Evolutionary conservation across 2,113 vertebrate species (phyloP).

Genomic region (Carassius carassius): DNA sequence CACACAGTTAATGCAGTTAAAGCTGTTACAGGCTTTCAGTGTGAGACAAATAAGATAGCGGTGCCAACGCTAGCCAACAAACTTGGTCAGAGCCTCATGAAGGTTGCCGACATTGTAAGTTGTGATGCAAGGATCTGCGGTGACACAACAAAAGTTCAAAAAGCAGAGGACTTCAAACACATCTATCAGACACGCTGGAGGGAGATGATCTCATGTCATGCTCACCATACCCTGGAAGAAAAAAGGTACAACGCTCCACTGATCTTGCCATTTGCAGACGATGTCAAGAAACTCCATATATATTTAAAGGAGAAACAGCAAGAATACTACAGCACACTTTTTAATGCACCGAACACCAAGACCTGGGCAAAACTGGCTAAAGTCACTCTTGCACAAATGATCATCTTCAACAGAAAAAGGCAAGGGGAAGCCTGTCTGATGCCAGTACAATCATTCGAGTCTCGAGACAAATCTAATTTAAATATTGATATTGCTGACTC

Average conservation of each 20-base stretch:
- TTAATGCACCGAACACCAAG: neutral
- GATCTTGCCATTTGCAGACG: neutral
- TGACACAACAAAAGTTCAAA: neutral
- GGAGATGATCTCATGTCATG: neutral
- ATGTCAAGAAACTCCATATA: slow-evolving; percentile 1
- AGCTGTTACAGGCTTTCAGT: neutral
- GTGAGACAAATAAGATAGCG: neutral
- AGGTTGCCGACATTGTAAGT: neutral
- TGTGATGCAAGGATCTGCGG: neutral
- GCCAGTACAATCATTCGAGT: neutral
- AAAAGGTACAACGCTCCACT: neutral
- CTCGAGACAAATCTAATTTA: neutral
- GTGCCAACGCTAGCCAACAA: neutral
- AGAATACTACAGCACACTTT: neutral
- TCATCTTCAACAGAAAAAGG: neutral
- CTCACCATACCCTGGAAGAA: neutral
- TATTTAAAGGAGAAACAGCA: neutral
- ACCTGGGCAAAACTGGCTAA: neutral
- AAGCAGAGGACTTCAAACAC: neutral
- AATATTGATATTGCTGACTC: neutral
- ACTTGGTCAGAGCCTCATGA: neutral
- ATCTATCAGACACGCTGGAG: neutral
- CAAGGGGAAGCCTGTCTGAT: neutral
- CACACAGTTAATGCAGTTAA: neutral
- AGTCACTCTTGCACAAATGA: neutral